A percentile compares a stretch with the other conserved stretches of the same genome.
Conservation (phyloP, 2,113 vertebrate species). For the Ptyas mucosa region DNA sequence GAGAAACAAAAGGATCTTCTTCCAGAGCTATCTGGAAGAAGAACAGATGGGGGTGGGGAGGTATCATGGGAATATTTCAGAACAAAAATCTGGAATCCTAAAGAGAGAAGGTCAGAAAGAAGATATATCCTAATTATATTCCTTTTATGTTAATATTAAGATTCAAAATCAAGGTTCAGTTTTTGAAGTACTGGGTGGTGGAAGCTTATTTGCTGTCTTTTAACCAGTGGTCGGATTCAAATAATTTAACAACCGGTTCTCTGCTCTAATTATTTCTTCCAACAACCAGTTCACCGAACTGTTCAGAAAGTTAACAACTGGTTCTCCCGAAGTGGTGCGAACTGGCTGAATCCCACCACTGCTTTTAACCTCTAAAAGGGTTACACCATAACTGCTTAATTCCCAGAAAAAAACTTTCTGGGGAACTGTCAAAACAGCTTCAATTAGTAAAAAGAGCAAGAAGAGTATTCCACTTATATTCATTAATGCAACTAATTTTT, state of each 20-base stretch:
- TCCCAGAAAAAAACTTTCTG: background rate
- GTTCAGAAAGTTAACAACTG: no score
- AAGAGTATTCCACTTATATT: background rate
- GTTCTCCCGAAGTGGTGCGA: no score
- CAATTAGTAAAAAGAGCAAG: background rate
- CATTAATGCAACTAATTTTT: background rate
- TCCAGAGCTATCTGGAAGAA: background rate
- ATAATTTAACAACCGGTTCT: no score
- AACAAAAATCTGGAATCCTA: background rate
- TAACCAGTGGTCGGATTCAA: no score
- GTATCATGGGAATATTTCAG: background rate
- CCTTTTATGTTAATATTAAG: background rate
- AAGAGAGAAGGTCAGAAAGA: background rate
- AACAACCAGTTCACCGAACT: no score
- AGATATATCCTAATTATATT: background rate
- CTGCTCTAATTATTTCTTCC: no score
- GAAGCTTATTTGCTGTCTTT: background rate
- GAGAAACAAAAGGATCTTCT: background rate
- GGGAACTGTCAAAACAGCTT: background rate
- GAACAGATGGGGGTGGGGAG: no score
- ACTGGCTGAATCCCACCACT: no score
- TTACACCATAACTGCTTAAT: background rate
- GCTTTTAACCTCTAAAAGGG: background rate
- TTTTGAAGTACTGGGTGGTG: background rate
- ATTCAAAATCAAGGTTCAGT: background rate